phyloP scores from a whole-genome alignment of 2,113 vertebrate genomes.

The Dinomys branickii region DNA sequence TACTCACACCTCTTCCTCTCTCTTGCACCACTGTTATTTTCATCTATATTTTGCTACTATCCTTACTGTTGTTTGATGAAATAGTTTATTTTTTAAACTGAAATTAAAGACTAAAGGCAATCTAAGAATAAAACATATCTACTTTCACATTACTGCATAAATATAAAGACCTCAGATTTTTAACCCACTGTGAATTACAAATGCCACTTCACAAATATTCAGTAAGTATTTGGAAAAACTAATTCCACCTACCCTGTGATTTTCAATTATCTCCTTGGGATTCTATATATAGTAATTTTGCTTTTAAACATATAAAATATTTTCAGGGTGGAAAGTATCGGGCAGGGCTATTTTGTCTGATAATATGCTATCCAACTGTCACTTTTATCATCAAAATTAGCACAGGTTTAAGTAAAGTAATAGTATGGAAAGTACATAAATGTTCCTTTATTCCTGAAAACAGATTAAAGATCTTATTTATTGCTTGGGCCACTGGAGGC shows the following conservation, averaged over 20 bases:
- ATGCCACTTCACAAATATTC: not conserved
- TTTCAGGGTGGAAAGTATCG: not conserved
- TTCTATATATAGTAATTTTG: not conserved
- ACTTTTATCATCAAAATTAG: slow-evolving; percentile 63
- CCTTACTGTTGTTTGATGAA: not conserved
- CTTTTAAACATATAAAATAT: not conserved
- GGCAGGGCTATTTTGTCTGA: not conserved
- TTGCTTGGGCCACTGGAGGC: not conserved
- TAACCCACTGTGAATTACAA: slow-evolving; percentile 24
- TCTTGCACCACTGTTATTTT: not conserved
- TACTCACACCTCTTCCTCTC: not conserved
- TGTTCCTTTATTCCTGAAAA: slow-evolving; percentile 7
- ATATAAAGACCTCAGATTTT: not conserved
- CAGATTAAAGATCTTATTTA: not conserved
- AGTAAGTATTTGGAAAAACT: not conserved
- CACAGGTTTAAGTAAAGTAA: not conserved
- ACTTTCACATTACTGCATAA: slow-evolving; percentile 5
- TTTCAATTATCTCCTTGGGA: not conserved
- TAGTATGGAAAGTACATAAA: not conserved
- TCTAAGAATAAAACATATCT: slow-evolving; percentile 40
- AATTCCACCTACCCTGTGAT: not conserved
- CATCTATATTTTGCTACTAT: not conserved
- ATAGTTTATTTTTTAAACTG: not conserved
- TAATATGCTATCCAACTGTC: slow-evolving; percentile 29
- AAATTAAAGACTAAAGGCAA: not conserved